Evolutionary conservation across 2,797 vertebrate genomes (phyloP).

Genomic region (Spheniscus humboldti): DNA sequence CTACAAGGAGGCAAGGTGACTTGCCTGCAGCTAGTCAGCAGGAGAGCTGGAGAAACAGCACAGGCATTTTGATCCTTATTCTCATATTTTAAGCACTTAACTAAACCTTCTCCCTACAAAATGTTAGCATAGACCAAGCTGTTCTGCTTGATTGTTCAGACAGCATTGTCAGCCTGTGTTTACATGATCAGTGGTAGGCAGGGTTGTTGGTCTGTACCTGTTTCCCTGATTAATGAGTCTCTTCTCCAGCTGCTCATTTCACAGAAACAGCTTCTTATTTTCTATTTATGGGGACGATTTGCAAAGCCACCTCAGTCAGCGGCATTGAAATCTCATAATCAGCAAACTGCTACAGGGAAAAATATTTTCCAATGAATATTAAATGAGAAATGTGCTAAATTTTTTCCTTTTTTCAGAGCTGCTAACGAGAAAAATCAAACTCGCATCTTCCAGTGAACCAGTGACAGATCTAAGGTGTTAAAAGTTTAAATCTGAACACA

Average conservation of each 20-base stretch:
- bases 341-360: conserved; percentile 3
- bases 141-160: not conserved
- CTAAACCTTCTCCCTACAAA: not conserved
- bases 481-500: not conserved
- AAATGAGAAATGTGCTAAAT: not conserved
- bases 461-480: not conserved
- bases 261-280: not conserved
- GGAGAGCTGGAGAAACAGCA: not conserved
- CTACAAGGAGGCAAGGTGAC: not conserved
- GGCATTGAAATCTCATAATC: not conserved
- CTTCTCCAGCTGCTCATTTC: not conserved
- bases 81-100: not conserved
- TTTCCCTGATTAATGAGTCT: not conserved
- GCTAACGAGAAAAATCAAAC: conserved; percentile 21
- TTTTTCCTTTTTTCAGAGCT: not conserved
- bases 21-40: not conserved
- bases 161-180: not conserved
- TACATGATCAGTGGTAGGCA: not conserved
- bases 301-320: not conserved
- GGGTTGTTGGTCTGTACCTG: not conserved
- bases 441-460: not conserved
- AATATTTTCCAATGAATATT: conserved; percentile 12
- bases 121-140: fast-evolving
- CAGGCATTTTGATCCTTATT: not conserved
- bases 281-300: conserved; percentile 15